A percentile compares a stretch with the other conserved stretches of the same genome.
Conservation (phyloP, 2,113 vertebrate species). For the Platichthys stellatus region DNA sequence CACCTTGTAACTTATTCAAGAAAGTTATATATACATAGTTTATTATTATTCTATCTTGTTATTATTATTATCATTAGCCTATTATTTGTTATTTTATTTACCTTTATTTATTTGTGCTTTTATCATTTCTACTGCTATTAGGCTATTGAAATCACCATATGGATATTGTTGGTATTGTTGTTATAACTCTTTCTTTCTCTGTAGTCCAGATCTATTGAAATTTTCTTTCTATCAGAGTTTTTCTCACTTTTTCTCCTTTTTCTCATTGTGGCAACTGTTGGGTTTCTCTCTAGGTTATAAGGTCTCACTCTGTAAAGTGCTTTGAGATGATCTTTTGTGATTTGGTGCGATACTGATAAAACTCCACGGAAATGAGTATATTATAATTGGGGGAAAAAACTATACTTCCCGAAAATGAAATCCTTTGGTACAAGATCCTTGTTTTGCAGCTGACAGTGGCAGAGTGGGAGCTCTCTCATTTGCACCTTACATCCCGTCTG, state of each 20-base stretch:
- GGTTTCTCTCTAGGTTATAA: neutral
- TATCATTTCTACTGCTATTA: neutral
- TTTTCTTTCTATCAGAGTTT: no score
- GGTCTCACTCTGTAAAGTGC: neutral
- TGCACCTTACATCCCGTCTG: conserved; percentile 63
- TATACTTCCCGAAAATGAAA: neutral
- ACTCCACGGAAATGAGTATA: neutral
- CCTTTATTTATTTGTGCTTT: neutral
- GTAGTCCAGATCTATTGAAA: no score
- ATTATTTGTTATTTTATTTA: neutral
- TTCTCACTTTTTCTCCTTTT: neutral
- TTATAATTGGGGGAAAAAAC: neutral
- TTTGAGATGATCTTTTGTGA: neutral
- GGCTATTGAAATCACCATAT: no score
- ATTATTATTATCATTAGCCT: neutral
- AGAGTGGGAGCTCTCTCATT: conserved; percentile 32
- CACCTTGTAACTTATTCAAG: neutral
- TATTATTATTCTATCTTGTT: no score
- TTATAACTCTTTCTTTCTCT: no score
- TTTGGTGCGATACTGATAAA: neutral
- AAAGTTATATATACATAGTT: no score
- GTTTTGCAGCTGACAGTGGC: conserved; percentile 9
- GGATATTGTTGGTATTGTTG: no score
- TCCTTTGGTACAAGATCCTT: neutral
- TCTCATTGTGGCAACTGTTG: neutral